These are phyloP conservation scores for Magallana nippona DNA, from an alignment of 2,888 invertebrate species.

Conservation along the genomic window DNA sequence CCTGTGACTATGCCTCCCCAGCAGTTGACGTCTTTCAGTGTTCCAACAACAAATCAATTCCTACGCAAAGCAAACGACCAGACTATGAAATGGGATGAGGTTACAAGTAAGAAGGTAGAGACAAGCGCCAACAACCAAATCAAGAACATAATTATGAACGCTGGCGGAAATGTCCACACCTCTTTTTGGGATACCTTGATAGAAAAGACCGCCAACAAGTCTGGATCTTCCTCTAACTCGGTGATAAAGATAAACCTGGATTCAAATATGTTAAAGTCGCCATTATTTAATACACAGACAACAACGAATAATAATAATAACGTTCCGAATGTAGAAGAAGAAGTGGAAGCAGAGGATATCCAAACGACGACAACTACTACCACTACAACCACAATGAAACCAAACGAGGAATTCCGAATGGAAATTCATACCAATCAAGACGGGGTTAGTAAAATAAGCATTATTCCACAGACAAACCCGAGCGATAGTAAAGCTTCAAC, in stretches of 20 bases:
- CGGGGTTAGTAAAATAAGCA: constrained; percentile 32
- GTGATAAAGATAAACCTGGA: background rate
- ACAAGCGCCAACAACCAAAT: background rate
- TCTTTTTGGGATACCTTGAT: constrained; percentile 29
- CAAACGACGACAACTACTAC: constrained; percentile 14
- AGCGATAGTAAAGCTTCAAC: background rate
- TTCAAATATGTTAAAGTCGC: background rate
- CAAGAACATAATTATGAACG: background rate
- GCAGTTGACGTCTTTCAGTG: background rate
- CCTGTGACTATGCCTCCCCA: constrained; percentile 1
- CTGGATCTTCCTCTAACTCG: background rate
- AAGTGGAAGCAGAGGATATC: constrained; percentile 17
- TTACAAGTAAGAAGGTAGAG: background rate
- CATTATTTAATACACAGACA: background rate
- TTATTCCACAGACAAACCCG: background rate
- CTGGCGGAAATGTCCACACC: background rate
- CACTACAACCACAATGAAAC: background rate
- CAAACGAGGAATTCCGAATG: constrained; percentile 10
- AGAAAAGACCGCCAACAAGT: background rate
- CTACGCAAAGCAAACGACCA: background rate
- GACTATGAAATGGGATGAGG: background rate
- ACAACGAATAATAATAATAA: background rate
- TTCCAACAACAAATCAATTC: background rate
- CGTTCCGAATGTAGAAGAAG: constrained; percentile 5
- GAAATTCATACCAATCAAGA: constrained; percentile 26